Evolutionary conservation across 2,797 vertebrate species (phyloP), one percentile per base, ranked within the genome.

Genomic region (Macropodus opercularis): DNA sequence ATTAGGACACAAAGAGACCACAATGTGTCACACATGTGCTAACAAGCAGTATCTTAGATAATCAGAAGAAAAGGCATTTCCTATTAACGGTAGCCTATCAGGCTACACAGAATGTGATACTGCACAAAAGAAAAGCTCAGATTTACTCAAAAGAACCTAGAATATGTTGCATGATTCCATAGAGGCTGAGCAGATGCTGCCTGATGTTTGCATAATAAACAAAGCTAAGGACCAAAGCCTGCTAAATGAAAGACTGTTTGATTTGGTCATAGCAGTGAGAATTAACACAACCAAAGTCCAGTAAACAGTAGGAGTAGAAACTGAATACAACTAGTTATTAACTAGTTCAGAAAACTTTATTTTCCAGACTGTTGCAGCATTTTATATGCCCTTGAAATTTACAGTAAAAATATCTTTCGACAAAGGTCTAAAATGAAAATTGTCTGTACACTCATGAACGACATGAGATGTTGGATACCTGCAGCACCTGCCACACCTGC

Each of bases 401-500:
- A 43, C 10, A 48, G 19, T 43, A 55, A 50, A 53, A 57, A 21
- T 14, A 14, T 42, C 5, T 41, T 17, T 34, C 40, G 36, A 4
- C 17, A 17, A 35, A n/a, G n/a, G n/a, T 5, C 49, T 43, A 12
- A 41, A 54, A 43, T 24, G 36, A 53, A 60, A 38, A 34, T 3
- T 26, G 26, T 3, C 8, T 1, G 3, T 40, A 14, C 17, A 49
- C 50, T 53, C 12, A 9, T 29, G 34, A 62, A 18, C 17, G 41
- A 38, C 32, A 55, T 24, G 5, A 63, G 36, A 43, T 53, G 32
- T 56, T 27, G 47, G 44, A 65, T 47, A 58, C 47, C 27, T 46
- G 54, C 26, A 67, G 60, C 67, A 79, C 62, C 62, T 57, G 57
- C 90, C 89, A 89, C 90, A 90, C 87, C 72, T 21, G 73, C 91